Percentiles rank a stretch among this genome's conserved stretches.
Evolutionary conservation across 2,888 invertebrate species (phyloP).

Genomic region (Drosophila infuscata): DNA sequence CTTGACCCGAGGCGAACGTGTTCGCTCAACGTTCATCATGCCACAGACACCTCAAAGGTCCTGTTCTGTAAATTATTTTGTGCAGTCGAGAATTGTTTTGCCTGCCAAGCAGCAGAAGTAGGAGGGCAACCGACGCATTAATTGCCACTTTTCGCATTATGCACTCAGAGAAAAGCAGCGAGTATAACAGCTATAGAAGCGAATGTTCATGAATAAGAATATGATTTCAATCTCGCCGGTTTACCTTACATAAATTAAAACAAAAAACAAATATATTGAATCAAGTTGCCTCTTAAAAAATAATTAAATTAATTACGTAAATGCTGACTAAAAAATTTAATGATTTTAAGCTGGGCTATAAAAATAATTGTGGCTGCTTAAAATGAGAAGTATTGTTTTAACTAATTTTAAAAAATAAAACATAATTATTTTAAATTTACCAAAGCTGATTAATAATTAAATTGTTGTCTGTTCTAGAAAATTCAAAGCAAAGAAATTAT

Average conservation of each 20-base stretch:
- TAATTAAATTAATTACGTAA: too few species aligned
- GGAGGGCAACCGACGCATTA: conserved; percentile 48
- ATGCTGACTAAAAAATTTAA: background rate
- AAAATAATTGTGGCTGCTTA: background rate
- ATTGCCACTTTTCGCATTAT: conserved; percentile 69
- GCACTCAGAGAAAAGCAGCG: background rate
- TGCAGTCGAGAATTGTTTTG: conserved; percentile 56
- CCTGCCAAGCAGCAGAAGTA: conserved; percentile 2
- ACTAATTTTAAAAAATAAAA: background rate
- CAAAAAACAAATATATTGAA: too few species aligned
- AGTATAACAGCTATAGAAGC: background rate
- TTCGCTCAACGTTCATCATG: conserved; percentile 64
- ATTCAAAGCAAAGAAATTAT: background rate
- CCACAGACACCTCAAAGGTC: conserved; percentile 54
- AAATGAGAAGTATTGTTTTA: background rate
- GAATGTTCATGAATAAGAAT: too few species aligned
- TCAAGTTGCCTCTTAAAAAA: too few species aligned
- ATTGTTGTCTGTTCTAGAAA: background rate
- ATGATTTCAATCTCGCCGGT: too few species aligned
- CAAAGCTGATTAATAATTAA: background rate
- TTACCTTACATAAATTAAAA: too few species aligned
- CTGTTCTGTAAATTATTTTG: conserved; percentile 52
- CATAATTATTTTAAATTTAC: conserved; percentile 38
- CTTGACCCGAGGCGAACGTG: conserved; percentile 59
- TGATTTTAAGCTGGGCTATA: background rate